Evolutionary conservation across 1,140 invertebrate genomes (phyloP).

Genomic region (Eupristina koningsbergeri): DNA sequence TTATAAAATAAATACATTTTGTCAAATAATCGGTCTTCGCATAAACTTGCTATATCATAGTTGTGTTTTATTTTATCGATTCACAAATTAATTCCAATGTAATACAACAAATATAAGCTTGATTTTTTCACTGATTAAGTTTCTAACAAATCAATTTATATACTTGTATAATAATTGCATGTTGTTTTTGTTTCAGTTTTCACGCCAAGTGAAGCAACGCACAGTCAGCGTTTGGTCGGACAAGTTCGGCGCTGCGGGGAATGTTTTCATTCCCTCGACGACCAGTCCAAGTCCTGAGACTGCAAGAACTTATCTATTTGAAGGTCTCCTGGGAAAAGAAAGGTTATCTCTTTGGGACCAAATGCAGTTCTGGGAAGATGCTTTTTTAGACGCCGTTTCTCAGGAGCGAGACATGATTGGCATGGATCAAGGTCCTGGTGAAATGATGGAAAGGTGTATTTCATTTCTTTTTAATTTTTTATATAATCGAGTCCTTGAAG

Average conservation of each 20-base stretch:
- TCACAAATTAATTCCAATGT: too few species aligned
- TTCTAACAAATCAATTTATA: too few species aligned
- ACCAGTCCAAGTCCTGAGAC: slow-evolving; percentile 88
- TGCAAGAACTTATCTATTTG: slow-evolving; percentile 92
- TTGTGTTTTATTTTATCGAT: too few species aligned
- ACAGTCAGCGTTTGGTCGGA: slow-evolving; percentile 95
- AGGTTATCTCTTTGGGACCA: slow-evolving; percentile 97
- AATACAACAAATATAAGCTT: too few species aligned
- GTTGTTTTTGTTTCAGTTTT: slow-evolving; percentile 77
- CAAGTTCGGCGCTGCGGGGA: slow-evolving; percentile 91
- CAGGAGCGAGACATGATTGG: slow-evolving; percentile 99
- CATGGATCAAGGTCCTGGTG: slow-evolving; percentile 98
- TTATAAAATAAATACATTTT: too few species aligned
- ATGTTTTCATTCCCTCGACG: slow-evolving; percentile 84
- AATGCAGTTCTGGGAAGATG: slow-evolving; percentile 99
- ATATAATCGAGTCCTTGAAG: too few species aligned
- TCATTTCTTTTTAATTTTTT: too few species aligned
- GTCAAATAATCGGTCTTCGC: too few species aligned
- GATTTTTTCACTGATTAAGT: too few species aligned
- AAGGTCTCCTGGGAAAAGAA: slow-evolving; percentile 82
- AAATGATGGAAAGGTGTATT: slow-evolving; percentile 96
- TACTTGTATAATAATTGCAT: too few species aligned
- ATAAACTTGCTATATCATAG: too few species aligned
- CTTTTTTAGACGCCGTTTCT: slow-evolving; percentile 97
- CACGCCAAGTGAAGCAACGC: slow-evolving; percentile 80